phyloP scores from a whole-genome alignment of 1,140 invertebrate species.

The Sesamia nonagrioides region DNA sequence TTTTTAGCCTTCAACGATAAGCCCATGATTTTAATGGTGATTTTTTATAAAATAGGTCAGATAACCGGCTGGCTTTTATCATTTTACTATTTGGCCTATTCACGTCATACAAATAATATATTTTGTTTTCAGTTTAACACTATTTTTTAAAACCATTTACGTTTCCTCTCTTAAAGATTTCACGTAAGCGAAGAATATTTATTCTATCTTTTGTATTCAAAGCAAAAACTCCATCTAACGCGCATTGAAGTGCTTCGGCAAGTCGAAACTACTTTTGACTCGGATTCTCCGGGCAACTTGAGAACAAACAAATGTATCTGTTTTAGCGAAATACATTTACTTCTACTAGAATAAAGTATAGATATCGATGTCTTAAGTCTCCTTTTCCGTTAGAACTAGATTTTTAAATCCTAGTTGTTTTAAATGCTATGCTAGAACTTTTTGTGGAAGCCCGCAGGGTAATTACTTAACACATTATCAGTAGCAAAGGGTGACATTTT shows the following conservation, averaged over 20 bases:
- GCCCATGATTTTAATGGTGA: too few species aligned
- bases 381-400: background rate
- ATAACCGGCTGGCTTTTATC: too few species aligned
- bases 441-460: too few species aligned
- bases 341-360: background rate
- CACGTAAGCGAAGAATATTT: background rate
- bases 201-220: background rate
- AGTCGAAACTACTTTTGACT: background rate
- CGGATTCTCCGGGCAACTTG: background rate
- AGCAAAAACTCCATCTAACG: slow-evolving; percentile 5
- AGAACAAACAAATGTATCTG: slow-evolving; percentile 2
- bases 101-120: too few species aligned
- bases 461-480: too few species aligned
- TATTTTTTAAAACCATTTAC: background rate
- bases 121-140: background rate
- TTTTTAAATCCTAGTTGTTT: too few species aligned
- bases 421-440: too few species aligned
- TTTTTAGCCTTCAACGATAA: too few species aligned
- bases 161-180: slow-evolving; percentile 7
- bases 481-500: too few species aligned
- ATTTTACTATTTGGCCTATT: too few species aligned
- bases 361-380: background rate
- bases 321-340: slow-evolving; percentile 8
- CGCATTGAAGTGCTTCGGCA: background rate
- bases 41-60: too few species aligned